phyloP scores from a whole-genome alignment of 2,888 invertebrate species.

The Rugalucina vietnamica region DNA sequence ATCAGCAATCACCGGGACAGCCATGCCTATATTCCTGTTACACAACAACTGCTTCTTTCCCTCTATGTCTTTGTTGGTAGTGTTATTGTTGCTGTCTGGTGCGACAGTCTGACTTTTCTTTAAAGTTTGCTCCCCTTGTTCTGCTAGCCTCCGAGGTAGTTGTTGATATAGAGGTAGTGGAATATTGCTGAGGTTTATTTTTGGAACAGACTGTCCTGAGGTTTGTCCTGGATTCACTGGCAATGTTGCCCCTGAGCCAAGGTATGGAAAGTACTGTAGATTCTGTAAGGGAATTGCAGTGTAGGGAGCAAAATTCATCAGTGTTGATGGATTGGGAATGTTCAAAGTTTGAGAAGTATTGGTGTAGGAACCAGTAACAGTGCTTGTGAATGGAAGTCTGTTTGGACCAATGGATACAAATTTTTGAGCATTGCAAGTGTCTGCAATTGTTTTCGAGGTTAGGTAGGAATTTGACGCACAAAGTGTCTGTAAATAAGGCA shows the following conservation, averaged over 20 bases:
- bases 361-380: neutral
- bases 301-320: neutral
- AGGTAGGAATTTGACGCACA: conserved; percentile 35
- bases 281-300: neutral
- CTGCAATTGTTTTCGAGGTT: neutral
- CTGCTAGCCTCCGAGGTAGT: neutral
- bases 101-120: neutral
- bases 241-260: neutral
- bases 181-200: neutral
- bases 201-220: neutral
- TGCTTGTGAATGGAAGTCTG: neutral
- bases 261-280: neutral
- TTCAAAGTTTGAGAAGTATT: neutral
- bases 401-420: neutral
- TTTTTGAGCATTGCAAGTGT: neutral
- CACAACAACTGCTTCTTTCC: neutral
- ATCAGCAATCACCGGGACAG: neutral
- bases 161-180: conserved; percentile 9
- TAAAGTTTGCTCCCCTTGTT: neutral
- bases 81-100: too few species aligned
- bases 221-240: neutral
- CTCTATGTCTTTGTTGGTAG: too few species aligned
- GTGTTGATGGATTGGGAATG: neutral
- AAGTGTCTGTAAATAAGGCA: conserved; percentile 42
- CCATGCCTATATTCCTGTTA: neutral